Conservation (phyloP, 1,140 invertebrate genomes). For the Cotesia vestalis region DNA sequence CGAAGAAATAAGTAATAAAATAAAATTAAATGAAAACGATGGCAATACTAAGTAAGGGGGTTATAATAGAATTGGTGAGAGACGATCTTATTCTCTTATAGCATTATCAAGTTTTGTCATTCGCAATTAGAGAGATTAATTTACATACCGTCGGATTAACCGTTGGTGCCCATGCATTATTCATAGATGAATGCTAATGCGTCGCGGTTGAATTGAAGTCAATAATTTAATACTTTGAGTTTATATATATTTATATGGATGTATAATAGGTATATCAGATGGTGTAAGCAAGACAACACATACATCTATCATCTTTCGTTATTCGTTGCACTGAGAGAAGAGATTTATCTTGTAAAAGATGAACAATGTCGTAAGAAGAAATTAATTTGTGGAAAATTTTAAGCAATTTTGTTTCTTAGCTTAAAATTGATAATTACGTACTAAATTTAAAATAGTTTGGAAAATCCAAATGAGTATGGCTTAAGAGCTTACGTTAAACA, state of each 20-base stretch:
- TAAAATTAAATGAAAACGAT: conserved; percentile 25
- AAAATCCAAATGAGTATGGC: too few relatives aligned
- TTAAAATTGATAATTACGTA: too few relatives aligned
- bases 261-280: too few relatives aligned
- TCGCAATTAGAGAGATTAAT: conserved; percentile 56
- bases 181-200: conserved; percentile 56
- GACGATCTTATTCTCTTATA: conserved; percentile 30
- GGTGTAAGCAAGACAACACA: too few relatives aligned
- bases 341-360: too few relatives aligned
- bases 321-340: too few relatives aligned
- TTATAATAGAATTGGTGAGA: conserved; percentile 24
- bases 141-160: conserved; percentile 59
- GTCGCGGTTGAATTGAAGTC: conserved; percentile 53
- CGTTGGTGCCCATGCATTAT: conserved; percentile 56
- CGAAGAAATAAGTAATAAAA: conserved; percentile 1
- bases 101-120: conserved; percentile 51
- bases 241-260: conserved; percentile 16
- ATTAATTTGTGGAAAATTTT: too few relatives aligned
- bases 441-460: too few relatives aligned
- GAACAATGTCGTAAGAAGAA: too few relatives aligned
- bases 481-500: too few relatives aligned
- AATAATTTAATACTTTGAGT: conserved; percentile 57
- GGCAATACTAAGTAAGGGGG: neutral
- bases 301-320: too few relatives aligned
- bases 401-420: too few relatives aligned